These are phyloP conservation scores for Pteropus rufus DNA, from an alignment of 2,797 vertebrate genomes.

Conservation along the genomic window DNA sequence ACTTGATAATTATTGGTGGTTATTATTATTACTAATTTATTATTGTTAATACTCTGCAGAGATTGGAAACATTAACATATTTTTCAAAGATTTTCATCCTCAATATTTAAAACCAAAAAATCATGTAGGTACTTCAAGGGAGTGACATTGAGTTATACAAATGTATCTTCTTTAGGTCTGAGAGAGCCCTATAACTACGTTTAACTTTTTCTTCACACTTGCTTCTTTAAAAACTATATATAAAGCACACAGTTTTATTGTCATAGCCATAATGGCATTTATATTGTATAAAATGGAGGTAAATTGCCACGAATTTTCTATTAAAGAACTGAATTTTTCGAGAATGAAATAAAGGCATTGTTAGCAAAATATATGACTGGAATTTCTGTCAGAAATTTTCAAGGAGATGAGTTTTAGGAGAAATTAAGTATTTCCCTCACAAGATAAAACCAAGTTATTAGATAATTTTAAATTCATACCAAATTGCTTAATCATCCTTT, in stretches of 20 bases:
- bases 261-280: neutral
- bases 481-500: constrained; percentile 11
- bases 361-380: neutral
- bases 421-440: constrained; percentile 18
- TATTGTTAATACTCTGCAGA: neutral
- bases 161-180: neutral
- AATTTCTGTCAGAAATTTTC: constrained; percentile 22
- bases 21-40: neutral
- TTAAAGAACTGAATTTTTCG: neutral
- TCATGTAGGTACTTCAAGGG: neutral
- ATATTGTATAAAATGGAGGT: neutral
- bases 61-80: neutral
- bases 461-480: constrained; percentile 29
- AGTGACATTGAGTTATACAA: neutral
- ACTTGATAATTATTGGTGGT: neutral
- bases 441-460: constrained; percentile 35
- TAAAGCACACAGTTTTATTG: neutral
- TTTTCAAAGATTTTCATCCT: neutral
- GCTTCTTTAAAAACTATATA: neutral
- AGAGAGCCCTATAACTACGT: fast-evolving
- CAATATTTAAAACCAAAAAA: neutral
- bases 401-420: neutral
- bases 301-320: neutral
- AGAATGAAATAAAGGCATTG: neutral
- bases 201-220: too few relatives aligned